phyloP scores from a whole-genome alignment of 2,888 invertebrate genomes.

The Thera britannica region DNA sequence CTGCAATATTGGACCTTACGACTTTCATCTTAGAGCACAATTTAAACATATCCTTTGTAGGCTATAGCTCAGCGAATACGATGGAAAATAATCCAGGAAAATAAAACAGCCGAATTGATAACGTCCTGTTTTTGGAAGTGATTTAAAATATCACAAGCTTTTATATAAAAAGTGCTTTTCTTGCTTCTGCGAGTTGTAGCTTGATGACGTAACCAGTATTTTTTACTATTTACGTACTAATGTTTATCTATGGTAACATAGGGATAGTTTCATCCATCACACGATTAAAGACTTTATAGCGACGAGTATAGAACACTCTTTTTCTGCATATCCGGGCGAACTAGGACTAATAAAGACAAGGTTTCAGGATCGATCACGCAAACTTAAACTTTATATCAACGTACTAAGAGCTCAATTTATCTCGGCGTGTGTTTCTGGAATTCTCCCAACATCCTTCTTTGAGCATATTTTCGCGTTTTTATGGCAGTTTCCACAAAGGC shows the following conservation, averaged over 20 bases:
- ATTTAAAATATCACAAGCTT: no score
- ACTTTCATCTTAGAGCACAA: slow-evolving; percentile 3
- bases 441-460: neutral
- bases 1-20: slow-evolving; percentile 6
- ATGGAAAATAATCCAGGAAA: no score
- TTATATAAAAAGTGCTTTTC: neutral
- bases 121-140: no score
- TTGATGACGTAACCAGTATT: slow-evolving; percentile 10
- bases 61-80: neutral
- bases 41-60: neutral
- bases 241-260: slow-evolving; percentile 6
- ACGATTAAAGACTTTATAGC: slow-evolving; percentile 11
- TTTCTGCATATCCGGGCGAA: neutral
- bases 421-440: neutral
- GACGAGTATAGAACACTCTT: slow-evolving; percentile 2
- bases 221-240: slow-evolving; percentile 4
- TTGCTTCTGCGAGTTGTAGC: slow-evolving; percentile 2
- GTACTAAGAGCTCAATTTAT: neutral
- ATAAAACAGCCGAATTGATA: no score
- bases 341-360: neutral
- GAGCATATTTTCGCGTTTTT: neutral
- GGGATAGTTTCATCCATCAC: neutral
- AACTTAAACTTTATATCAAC: neutral
- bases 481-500: no score
- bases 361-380: neutral